phyloP scores from a whole-genome alignment of 2,888 invertebrate species.

The Apamea monoglypha region DNA sequence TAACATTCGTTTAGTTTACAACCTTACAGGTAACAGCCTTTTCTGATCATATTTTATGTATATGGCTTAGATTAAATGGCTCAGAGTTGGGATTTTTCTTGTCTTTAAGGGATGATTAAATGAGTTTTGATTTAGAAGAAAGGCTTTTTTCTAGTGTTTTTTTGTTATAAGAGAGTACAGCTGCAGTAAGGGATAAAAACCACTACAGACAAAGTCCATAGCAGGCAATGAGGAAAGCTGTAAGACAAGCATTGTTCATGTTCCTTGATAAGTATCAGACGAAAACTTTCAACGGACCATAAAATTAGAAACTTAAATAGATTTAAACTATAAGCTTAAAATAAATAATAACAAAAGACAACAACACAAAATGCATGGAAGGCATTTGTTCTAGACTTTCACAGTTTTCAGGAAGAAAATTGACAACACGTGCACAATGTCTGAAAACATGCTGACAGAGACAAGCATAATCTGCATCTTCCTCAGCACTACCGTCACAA shows the following conservation, averaged over 20 bases:
- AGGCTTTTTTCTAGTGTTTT: background rate
- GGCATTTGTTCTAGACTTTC: no score
- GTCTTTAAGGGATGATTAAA: background rate
- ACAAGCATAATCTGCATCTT: background rate
- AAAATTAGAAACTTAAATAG: no score
- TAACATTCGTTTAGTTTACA: constrained; percentile 72
- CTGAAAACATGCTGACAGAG: constrained; percentile 1
- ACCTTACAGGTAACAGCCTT: constrained; percentile 63
- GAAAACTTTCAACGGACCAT: background rate
- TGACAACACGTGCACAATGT: background rate
- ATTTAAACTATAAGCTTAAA: no score
- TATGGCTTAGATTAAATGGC: constrained; percentile 46
- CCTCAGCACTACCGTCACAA: background rate
- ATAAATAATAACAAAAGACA: no score
- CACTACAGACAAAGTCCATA: background rate
- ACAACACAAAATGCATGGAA: no score
- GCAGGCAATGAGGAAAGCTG: background rate
- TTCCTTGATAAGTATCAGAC: background rate
- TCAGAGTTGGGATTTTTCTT: background rate
- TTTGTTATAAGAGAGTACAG: background rate
- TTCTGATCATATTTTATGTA: constrained; percentile 67
- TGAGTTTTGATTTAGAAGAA: background rate
- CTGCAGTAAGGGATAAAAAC: background rate
- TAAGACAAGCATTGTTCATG: background rate
- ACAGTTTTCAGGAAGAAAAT: background rate